A percentile compares a stretch with the other conserved stretches of the same genome.
phyloP scores from a whole-genome alignment of 2,797 vertebrate genomes.

The Malurus splendens region DNA sequence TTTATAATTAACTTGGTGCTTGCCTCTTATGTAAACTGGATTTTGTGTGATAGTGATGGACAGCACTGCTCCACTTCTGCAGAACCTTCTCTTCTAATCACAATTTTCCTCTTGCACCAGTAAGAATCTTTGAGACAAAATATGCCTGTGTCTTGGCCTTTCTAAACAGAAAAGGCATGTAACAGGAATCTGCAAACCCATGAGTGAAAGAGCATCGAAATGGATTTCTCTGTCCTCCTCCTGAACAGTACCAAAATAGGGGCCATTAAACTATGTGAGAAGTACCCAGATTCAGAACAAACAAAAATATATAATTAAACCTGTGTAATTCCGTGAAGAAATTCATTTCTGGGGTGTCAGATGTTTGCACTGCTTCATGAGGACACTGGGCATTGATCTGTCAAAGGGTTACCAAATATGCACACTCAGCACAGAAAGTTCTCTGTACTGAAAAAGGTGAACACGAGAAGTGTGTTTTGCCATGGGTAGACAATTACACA shows the following conservation, averaged over 20 bases:
- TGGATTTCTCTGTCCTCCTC: not conserved
- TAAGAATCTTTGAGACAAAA: not conserved
- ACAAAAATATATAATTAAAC: not conserved
- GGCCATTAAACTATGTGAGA: not conserved
- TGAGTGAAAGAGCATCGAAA: not conserved
- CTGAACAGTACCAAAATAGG: not conserved
- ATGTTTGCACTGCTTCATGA: not conserved
- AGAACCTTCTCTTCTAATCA: not conserved
- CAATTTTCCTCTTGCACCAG: not conserved
- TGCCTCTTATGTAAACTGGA: not conserved
- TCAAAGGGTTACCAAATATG: not conserved
- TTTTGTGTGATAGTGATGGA: not conserved
- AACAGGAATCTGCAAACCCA: not conserved
- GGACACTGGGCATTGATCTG: not conserved
- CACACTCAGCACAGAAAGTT: not conserved
- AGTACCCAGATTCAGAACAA: not conserved
- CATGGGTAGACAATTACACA: not conserved
- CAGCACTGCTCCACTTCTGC: not conserved
- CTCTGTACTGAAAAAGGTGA: not conserved
- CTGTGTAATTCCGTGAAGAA: not conserved
- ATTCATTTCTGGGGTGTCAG: accelerated
- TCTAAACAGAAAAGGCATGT: not conserved
- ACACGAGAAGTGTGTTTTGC: not conserved
- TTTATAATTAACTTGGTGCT: not conserved
- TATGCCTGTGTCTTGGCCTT: not conserved